Percentiles rank a stretch among this genome's conserved stretches.
These are phyloP conservation scores for Anthoscopus minutus DNA, from an alignment of 2,113 vertebrate genomes.

Conservation along the genomic window DNA sequence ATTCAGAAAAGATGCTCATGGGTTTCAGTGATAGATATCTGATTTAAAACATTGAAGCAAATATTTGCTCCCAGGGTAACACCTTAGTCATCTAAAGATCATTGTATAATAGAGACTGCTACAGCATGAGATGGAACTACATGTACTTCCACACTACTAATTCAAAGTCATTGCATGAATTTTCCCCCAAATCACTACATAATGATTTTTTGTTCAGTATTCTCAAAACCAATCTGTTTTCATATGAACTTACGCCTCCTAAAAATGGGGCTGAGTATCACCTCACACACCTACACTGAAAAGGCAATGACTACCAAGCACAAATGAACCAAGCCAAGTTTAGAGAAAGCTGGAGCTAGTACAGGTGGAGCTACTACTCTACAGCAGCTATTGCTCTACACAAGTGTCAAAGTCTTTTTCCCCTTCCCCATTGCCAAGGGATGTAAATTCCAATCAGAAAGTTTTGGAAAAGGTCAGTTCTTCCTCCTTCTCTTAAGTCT, in stretches of 20 bases:
- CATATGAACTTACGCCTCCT: neutral
- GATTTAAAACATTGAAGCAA: neutral
- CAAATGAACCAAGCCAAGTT: neutral
- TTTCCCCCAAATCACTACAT: neutral
- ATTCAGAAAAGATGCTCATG: neutral
- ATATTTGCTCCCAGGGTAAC: neutral
- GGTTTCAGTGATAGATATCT: neutral
- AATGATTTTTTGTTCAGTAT: neutral
- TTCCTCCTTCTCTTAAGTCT: neutral
- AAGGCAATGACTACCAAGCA: neutral
- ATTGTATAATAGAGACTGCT: neutral
- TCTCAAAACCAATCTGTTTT: neutral
- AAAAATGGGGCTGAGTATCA: neutral
- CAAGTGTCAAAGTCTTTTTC: neutral
- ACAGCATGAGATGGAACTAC: neutral
- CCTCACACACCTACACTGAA: neutral
- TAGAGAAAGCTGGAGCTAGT: neutral
- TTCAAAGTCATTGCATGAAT: neutral
- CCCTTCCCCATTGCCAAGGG: neutral
- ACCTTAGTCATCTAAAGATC: neutral
- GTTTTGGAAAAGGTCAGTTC: neutral
- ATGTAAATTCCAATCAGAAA: neutral
- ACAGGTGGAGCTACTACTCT: neutral
- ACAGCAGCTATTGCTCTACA: neutral
- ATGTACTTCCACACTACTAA: neutral